phyloP scores from a whole-genome alignment of 2,888 invertebrate species.

The Pyrrhopygopsis socrates region DNA sequence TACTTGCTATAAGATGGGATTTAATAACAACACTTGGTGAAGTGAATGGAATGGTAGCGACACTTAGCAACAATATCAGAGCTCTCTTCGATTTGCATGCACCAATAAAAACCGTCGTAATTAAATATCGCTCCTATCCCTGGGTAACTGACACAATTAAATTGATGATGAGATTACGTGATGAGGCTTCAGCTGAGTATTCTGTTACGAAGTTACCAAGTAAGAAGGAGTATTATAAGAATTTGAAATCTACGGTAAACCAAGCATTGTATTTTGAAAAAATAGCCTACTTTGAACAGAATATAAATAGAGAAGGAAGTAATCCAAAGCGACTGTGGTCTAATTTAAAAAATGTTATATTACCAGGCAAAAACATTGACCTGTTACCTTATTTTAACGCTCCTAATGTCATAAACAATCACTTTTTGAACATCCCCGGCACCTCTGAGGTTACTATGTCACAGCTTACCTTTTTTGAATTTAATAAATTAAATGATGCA shows the following conservation, averaged over 20 bases:
- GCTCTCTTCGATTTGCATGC: conserved; percentile 29
- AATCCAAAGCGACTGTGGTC: conserved; percentile 46
- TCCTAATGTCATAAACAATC: conserved; percentile 3
- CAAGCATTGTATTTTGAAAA: conserved; percentile 45
- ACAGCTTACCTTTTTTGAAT: conserved; percentile 1
- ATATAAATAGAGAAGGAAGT: conserved; percentile 31
- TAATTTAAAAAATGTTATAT: conserved; percentile 48
- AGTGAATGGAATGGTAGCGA: conserved; percentile 8
- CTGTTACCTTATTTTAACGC: neutral
- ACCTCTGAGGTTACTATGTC: neutral
- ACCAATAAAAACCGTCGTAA: conserved; percentile 5
- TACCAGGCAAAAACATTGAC: conserved; percentile 7
- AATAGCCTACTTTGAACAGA: neutral
- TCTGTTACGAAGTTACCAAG: neutral
- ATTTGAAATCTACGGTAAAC: conserved; percentile 35
- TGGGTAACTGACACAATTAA: conserved; percentile 60
- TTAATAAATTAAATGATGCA: neutral
- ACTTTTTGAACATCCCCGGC: conserved; percentile 6
- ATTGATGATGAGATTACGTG: conserved; percentile 43
- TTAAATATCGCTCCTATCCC: conserved; percentile 14
- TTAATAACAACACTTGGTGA: neutral
- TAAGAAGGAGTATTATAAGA: conserved; percentile 57
- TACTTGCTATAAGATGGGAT: conserved; percentile 12
- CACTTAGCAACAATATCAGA: neutral
- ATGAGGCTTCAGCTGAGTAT: conserved; percentile 26